Evolutionary conservation across 2,888 invertebrate genomes (phyloP), one percentile per base, ranked within the genome.

Genomic region (Fissipunctia ypsillon): DNA sequence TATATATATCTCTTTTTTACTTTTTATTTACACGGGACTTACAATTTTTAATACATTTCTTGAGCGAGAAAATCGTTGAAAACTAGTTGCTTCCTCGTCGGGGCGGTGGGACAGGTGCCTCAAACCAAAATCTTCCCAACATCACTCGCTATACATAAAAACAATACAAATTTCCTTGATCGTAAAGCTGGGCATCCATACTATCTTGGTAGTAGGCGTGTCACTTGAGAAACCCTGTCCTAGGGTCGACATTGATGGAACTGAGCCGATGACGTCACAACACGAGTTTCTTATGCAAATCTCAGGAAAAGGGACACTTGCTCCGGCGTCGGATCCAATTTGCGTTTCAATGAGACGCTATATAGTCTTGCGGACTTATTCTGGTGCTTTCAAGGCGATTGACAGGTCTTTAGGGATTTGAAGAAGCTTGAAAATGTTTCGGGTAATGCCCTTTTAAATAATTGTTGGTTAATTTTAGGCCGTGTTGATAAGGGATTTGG

Each of bases 291-390:
- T 89, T 86, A 89, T 90, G 89, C 88, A 88, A 90, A 90, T 87
- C 83, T 66, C 69, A 67, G 81, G 84, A 82, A 82, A 85, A 86
- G 87, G 89, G 89, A 89, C 86, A 87, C 89, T 88, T 87, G 85
- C 85, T 86, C 52, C 79, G 64, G 61, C 76, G 79, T 77, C 79
- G 85, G 80, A 89, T 87, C 87, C 90, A 90, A 91, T 91, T 91
- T 90, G 90, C 89, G 88, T 90, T 88, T 85, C 87, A 89, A 90
- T 90, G 88, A 88, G 89, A 84, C 69, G 78, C 80, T 80, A 67
- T 80, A 80, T 84, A 81, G 76, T 79, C 79, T 78, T 64, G 80
- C 64, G 70, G 81, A 65, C 84, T 72, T 89, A 89, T 89, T 89
- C 88, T 86, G 88, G 59, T 66, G 54, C 63, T 69, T 75, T 63